phyloP scores from a whole-genome alignment of 2,888 invertebrate species.

The Idaea biselata region DNA sequence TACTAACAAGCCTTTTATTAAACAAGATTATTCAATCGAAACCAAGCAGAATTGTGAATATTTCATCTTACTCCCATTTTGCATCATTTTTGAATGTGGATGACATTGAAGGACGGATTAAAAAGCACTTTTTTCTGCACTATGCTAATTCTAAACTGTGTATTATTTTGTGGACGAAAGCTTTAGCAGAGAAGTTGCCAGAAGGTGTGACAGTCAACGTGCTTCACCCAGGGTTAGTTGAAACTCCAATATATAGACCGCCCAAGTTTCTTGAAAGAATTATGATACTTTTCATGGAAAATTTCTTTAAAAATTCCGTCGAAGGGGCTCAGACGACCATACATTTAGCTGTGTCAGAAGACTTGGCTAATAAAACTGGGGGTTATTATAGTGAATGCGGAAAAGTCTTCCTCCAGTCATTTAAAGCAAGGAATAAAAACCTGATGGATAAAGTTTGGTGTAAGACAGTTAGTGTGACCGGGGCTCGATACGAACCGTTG shows the following conservation, averaged over 20 bases:
- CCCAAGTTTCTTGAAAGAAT: constrained; percentile 54
- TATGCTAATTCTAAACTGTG: constrained; percentile 68
- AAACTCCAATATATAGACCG: constrained; percentile 86
- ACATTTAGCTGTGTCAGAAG: constrained; percentile 86
- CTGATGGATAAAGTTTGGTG: neutral
- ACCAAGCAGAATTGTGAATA: constrained; percentile 67
- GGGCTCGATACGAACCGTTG: neutral
- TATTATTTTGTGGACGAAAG: constrained; percentile 63
- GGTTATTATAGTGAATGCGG: constrained; percentile 89
- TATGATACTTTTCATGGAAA: constrained; percentile 76
- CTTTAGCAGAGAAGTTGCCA: constrained; percentile 57
- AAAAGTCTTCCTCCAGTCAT: constrained; percentile 47
- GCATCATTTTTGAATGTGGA: constrained; percentile 71
- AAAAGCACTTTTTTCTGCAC: constrained; percentile 57
- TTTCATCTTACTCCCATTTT: constrained; percentile 59
- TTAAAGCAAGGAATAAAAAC: neutral
- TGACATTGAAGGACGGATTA: constrained; percentile 34
- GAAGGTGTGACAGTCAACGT: constrained; percentile 87
- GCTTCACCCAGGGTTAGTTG: constrained; percentile 91
- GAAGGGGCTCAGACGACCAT: constrained; percentile 91
- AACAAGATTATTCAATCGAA: constrained; percentile 62
- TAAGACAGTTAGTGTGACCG: neutral
- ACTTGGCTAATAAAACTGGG: constrained; percentile 84
- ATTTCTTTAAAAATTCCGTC: constrained; percentile 84
- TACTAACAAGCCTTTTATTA: constrained; percentile 84